Conservation (phyloP, 2,113 vertebrate genomes). For the Colaptes auratus region DNA sequence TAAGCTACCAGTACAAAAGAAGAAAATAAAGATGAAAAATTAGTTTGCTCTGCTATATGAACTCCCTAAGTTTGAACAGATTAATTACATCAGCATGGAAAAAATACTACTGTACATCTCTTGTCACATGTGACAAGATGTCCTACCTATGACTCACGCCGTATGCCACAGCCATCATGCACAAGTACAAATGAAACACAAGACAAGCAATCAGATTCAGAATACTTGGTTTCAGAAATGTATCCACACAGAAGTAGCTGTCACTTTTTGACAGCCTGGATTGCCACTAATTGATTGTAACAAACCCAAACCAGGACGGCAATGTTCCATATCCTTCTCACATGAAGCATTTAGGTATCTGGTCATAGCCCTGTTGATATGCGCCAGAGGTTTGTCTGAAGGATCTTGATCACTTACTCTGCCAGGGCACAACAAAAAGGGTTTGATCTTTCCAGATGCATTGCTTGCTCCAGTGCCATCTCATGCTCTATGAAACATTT, state of each 20-base stretch:
- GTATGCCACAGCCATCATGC: fast-evolving
- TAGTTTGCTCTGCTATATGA: not conserved
- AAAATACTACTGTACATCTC: not conserved
- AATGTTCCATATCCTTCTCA: not conserved
- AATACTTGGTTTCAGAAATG: not conserved
- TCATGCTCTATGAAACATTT: not conserved
- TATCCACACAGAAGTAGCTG: not conserved
- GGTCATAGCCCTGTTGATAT: fast-evolving
- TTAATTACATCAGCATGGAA: not conserved
- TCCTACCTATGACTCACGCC: not conserved
- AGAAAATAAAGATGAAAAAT: not conserved
- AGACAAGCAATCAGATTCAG: not conserved
- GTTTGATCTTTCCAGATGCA: not conserved
- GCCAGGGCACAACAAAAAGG: not conserved
- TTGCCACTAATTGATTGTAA: not conserved
- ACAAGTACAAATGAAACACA: not conserved
- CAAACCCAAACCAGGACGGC: not conserved
- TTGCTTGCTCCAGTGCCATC: not conserved
- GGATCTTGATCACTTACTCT: not conserved
- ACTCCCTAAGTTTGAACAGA: not conserved
- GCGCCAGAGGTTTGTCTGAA: not conserved
- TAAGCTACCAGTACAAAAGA: not conserved
- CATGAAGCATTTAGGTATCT: not conserved
- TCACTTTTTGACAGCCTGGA: not conserved
- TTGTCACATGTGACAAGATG: not conserved